phyloP scores from a whole-genome alignment of 1,140 invertebrate species.

The Hylaeus volcanicus region DNA sequence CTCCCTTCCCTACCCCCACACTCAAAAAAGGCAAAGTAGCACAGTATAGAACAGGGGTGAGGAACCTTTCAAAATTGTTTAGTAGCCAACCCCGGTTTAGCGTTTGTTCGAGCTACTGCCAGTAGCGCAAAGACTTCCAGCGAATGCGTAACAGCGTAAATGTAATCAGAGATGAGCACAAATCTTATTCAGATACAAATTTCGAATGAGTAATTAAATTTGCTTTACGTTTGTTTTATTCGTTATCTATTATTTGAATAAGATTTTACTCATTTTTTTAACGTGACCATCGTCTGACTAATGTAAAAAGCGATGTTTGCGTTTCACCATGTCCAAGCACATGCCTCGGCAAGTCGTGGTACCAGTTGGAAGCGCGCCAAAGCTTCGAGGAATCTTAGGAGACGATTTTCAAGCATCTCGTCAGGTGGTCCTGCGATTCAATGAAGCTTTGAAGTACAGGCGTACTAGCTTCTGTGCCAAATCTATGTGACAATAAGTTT shows the following conservation, averaged over 20 bases:
- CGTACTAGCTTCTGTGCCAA: constrained; percentile 67
- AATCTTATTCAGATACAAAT: no score
- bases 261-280: no score
- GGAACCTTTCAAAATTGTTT: no score
- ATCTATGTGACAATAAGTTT: constrained; percentile 70
- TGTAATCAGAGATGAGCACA: no score
- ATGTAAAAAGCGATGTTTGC: not conserved
- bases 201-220: no score
- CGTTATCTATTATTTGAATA: no score
- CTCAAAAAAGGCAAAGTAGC: not conserved
- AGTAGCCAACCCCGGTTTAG: no score
- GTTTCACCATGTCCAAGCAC: not conserved
- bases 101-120: not conserved
- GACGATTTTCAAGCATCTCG: not conserved
- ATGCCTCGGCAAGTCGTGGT: not conserved
- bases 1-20: not conserved
- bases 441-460: constrained; percentile 13
- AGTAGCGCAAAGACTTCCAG: not conserved
- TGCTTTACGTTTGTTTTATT: no score
- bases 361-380: not conserved
- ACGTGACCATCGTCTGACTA: not conserved
- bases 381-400: not conserved
- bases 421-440: not conserved
- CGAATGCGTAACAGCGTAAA: not conserved
- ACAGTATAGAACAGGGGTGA: no score